A percentile compares a stretch with the other conserved stretches of the same genome.
phyloP scores from a whole-genome alignment of 2,797 vertebrate species.

The Gymnopithys bicolor region DNA sequence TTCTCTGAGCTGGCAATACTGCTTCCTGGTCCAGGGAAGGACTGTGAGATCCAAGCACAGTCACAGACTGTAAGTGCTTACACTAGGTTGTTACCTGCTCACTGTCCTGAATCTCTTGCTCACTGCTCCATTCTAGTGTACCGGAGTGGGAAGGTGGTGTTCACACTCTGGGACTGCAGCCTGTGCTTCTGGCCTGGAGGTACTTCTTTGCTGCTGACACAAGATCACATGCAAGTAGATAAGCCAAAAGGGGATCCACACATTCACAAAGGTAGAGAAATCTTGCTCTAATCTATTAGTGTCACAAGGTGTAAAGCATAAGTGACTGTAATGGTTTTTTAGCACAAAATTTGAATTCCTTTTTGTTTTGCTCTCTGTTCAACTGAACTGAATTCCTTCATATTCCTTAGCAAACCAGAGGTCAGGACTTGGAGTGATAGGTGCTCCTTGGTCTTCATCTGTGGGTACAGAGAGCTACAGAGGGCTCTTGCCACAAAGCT shows the following conservation, averaged over 20 bases:
- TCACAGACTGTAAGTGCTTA: background rate
- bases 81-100: background rate
- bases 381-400: background rate
- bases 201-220: background rate
- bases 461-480: background rate
- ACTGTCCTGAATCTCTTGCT: background rate
- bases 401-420: background rate
- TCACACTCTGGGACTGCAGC: background rate
- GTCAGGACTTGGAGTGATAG: background rate
- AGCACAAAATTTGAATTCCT: background rate
- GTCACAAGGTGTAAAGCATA: background rate
- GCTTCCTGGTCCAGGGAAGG: background rate
- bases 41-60: background rate
- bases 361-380: background rate
- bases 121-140: accelerated
- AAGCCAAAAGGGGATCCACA: background rate
- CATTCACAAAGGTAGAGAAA: background rate
- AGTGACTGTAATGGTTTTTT: background rate
- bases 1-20: background rate
- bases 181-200: background rate
- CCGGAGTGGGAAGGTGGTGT: background rate
- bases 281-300: background rate
- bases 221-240: accelerated
- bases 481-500: background rate
- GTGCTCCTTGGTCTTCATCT: background rate